These are phyloP conservation scores for Reinhardtius hippoglossoides DNA, from an alignment of 2,113 vertebrate genomes.

Conservation along the genomic window DNA sequence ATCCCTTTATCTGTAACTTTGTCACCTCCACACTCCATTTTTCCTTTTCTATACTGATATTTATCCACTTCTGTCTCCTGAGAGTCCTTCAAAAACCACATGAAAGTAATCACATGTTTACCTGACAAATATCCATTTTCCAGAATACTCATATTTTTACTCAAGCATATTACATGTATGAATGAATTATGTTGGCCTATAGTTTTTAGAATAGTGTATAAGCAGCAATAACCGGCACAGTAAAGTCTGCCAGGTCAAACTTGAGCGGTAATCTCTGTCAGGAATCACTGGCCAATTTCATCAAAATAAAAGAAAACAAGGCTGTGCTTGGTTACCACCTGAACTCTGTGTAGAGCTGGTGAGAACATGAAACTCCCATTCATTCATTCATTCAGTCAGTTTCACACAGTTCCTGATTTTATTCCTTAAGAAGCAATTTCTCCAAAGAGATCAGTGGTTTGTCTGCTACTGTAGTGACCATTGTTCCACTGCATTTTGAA, in stretches of 20 bases:
- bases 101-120: neutral
- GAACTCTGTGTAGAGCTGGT: neutral
- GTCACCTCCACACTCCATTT: too few species aligned
- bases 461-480: neutral
- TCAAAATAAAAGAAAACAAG: conserved; percentile 21
- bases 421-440: neutral
- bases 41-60: too few species aligned
- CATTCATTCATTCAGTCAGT: neutral
- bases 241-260: conserved; percentile 2
- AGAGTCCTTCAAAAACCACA: neutral
- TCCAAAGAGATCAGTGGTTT: neutral
- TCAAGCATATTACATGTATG: too few species aligned
- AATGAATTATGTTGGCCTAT: too few species aligned
- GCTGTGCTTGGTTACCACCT: neutral
- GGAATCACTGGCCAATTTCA: conserved; percentile 6
- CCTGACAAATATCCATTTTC: neutral
- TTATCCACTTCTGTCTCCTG: neutral
- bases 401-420: neutral
- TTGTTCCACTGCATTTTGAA: conserved; percentile 1
- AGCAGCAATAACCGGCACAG: neutral
- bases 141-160: too few species aligned
- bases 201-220: neutral
- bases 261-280: neutral
- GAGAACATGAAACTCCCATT: neutral
- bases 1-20: too few species aligned